phyloP scores from a whole-genome alignment of 2,113 vertebrate species.

The Engraulis encrasicolus region DNA sequence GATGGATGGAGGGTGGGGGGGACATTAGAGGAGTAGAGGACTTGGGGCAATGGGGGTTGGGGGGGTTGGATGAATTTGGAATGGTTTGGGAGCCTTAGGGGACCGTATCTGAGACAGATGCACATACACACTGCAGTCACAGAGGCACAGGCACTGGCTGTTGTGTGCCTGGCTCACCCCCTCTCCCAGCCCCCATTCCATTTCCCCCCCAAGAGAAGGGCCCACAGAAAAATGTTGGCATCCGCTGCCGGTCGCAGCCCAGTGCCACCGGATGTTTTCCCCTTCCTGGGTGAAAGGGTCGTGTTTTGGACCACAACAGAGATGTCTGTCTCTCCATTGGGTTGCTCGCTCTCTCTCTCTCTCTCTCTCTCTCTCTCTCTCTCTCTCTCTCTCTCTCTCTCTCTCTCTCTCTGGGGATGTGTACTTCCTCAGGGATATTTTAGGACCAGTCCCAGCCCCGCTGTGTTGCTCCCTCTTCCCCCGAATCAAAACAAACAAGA shows the following conservation, averaged over 20 bases:
- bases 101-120: background rate
- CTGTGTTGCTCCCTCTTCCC: background rate
- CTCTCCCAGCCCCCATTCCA: no score
- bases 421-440: conserved; percentile 4
- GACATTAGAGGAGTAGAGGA: no score
- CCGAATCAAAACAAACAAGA: background rate
- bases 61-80: no score
- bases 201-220: background rate
- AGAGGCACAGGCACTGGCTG: background rate
- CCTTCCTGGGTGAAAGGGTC: conserved; percentile 12
- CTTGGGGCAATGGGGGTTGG: no score
- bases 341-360: no score
- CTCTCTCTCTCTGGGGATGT: background rate
- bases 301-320: background rate
- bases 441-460: background rate
- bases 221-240: background rate
- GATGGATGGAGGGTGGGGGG: no score
- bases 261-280: background rate
- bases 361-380: no score
- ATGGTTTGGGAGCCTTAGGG: background rate
- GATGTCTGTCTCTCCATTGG: background rate
- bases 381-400: no score
- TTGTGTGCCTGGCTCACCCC: no score
- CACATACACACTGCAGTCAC: background rate
- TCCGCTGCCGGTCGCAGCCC: background rate